Evolutionary conservation across 2,797 vertebrate species (phyloP), one percentile per base, ranked within the genome.

Genomic region (Mormyrops attenuatus): DNA sequence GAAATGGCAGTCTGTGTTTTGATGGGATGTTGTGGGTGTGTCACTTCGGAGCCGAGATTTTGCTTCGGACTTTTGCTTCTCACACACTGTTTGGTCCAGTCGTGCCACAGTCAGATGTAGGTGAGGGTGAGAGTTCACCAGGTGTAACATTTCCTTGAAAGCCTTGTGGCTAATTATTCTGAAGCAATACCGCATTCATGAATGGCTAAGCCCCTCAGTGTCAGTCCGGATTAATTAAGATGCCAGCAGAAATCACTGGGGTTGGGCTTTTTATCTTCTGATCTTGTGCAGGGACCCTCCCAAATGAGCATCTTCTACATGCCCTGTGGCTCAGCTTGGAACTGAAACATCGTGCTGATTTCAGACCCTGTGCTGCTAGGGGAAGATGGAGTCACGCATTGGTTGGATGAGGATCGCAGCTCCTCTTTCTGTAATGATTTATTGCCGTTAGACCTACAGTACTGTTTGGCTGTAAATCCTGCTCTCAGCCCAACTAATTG

Each of bases 151-250:
- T 87, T 87, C 85, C 50, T 52, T 17, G 30, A 55, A 57, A 55
- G 52, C 30, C 9, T 30, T 30, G 13, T 53, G 44, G 84, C 84
- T 49, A 85, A 85, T 85, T 7, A 20, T 66, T 63, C 15, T 8
- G 22, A 34, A 41, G 55, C 41, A 41, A 38, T 87, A 47, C 57
- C 1, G 22, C 3, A 41, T 30, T 77, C n/a, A 20, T 38, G 17
- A 50, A 26, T 44, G 49, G 30, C 26, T 89, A 89, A 89, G 73
- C 88, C 50, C 50, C 73, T 82, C 66, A 77, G 88, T 9, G 73
- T 53, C 73, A 44, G 69, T 44, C 30, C 30, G 26, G 73, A 82
- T 80, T 82, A 89, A 89, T 80, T 80, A 69, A 53, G 69, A 77
- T 80, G 22, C 66, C 47, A 22, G 49, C 47, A 2, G 69, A 38